phyloP scores from a whole-genome alignment of 2,113 vertebrate species.

The Myiagra hebetior region DNA sequence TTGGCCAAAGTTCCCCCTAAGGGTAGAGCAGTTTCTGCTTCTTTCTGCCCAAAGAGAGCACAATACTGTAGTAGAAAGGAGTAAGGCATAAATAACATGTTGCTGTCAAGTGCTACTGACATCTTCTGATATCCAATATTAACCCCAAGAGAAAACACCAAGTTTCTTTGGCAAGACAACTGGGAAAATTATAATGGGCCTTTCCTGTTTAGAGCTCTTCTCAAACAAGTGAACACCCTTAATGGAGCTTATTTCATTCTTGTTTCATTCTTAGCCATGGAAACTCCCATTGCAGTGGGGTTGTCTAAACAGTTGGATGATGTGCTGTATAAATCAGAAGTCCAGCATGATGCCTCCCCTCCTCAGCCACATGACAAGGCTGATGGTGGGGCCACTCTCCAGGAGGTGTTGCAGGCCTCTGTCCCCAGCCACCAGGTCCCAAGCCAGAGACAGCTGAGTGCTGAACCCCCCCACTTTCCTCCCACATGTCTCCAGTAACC shows the following conservation, averaged over 20 bases:
- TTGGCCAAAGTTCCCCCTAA: constrained; percentile 58
- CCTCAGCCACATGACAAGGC: background rate
- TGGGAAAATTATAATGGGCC: background rate
- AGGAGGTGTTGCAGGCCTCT: background rate
- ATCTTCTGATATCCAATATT: background rate
- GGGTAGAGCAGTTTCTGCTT: background rate
- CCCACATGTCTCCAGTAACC: background rate
- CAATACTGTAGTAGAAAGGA: background rate
- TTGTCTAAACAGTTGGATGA: background rate
- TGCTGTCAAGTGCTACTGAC: background rate
- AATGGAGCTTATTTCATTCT: background rate
- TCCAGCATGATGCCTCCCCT: background rate
- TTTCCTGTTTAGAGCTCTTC: background rate
- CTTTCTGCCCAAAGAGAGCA: background rate
- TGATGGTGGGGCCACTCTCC: background rate
- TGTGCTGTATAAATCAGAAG: background rate
- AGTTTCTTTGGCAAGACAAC: background rate
- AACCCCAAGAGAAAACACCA: background rate
- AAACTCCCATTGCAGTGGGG: background rate
- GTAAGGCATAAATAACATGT: background rate
- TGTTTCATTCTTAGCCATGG: background rate
- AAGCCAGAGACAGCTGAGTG: background rate
- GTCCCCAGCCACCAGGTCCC: background rate
- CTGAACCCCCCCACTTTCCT: background rate
- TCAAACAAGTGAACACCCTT: background rate